A percentile compares a stretch with the other conserved stretches of the same genome.
phyloP scores from a whole-genome alignment of 1,140 invertebrate species.

The Trichogramma pretiosum region DNA sequence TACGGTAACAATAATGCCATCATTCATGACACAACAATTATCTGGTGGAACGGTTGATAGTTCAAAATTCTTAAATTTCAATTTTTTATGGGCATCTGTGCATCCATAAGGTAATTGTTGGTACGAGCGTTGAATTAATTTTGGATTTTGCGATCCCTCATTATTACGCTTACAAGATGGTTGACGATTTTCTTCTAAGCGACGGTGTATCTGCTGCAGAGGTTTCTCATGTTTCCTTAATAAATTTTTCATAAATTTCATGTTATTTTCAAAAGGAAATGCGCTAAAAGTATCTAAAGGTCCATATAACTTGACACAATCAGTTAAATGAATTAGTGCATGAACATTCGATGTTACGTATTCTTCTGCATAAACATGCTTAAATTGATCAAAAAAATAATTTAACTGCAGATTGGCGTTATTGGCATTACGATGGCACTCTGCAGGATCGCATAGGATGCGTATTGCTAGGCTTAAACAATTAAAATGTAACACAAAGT shows the following conservation, averaged over 20 bases:
- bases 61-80: neutral
- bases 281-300: constrained; percentile 14
- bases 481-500: constrained; percentile 12
- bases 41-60: neutral
- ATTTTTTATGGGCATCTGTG: neutral
- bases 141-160: neutral
- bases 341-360: constrained; percentile 17
- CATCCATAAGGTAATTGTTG: neutral
- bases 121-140: neutral
- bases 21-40: constrained; percentile 5
- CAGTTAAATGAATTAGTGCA: constrained; percentile 16
- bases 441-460: constrained; percentile 16
- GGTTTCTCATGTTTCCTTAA: constrained; percentile 10
- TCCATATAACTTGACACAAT: constrained; percentile 12
- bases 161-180: neutral
- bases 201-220: constrained; percentile 8
- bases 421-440: constrained; percentile 10
- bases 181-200: constrained; percentile 2
- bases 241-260: constrained; percentile 15
- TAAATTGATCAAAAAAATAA: constrained; percentile 13
- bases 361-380: constrained; percentile 9
- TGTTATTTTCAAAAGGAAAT: constrained; percentile 21
- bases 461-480: constrained; percentile 17
- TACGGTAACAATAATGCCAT: neutral
- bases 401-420: constrained; percentile 10